Conservation (phyloP, 2,888 invertebrate genomes). For the Ormyrus labotus region DNA sequence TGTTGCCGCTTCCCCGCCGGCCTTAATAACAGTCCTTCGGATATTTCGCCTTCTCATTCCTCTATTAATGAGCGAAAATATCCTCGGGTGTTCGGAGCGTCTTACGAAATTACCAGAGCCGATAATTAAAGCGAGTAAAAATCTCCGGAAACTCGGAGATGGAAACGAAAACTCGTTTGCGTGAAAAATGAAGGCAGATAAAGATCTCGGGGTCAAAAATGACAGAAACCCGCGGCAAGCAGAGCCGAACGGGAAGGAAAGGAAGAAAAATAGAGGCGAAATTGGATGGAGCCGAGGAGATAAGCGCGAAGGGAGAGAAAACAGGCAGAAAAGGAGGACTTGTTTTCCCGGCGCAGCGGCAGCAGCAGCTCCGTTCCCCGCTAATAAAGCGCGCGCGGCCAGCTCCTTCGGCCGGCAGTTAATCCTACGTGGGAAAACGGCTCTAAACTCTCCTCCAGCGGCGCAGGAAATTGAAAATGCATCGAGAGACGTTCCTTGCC, state of each 20-base stretch:
- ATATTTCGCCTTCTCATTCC: no score
- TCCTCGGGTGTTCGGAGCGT: no score
- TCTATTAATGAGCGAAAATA: no score
- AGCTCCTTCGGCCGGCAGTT: not conserved
- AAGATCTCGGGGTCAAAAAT: no score
- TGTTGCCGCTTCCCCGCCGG: no score
- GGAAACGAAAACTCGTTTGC: no score
- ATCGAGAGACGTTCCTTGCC: slow-evolving; percentile 41
- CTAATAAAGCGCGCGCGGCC: slow-evolving; percentile 26
- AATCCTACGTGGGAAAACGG: slow-evolving; percentile 45
- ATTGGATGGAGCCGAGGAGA: not conserved
- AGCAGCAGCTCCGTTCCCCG: not conserved
- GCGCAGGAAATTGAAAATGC: slow-evolving; percentile 53
- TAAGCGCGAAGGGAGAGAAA: not conserved
- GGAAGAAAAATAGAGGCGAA: not conserved
- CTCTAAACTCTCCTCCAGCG: not conserved
- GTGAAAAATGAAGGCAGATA: no score
- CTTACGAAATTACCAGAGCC: no score
- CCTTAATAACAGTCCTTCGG: no score
- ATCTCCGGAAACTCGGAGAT: no score
- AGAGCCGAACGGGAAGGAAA: not conserved
- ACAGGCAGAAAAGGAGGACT: not conserved
- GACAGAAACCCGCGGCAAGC: no score
- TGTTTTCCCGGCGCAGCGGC: not conserved
- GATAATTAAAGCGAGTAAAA: no score